Evolutionary conservation across 1,140 invertebrate species (phyloP).

Genomic region (Stratiolaelaps scimitus): DNA sequence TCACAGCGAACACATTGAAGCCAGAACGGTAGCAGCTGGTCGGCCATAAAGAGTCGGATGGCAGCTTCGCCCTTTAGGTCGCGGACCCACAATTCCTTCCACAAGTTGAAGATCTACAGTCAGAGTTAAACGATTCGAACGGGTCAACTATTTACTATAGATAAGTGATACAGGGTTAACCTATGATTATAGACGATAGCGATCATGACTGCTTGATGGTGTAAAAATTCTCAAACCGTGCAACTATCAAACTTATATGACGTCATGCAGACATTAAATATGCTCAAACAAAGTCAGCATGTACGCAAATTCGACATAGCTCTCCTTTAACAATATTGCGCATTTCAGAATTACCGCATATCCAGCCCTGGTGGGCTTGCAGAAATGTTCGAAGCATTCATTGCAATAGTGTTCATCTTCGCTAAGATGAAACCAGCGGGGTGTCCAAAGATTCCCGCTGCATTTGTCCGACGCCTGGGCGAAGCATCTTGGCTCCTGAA

Average conservation of each 20-base stretch:
- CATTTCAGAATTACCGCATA: slow-evolving; percentile 21
- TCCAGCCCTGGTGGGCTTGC: slow-evolving; percentile 36
- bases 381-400: slow-evolving; percentile 44
- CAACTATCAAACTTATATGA: too few species aligned
- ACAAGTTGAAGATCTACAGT: slow-evolving; percentile 32
- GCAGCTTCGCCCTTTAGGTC: slow-evolving; percentile 38
- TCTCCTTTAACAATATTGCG: too few species aligned
- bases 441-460: slow-evolving; percentile 40
- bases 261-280: too few species aligned
- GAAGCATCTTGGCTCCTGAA: slow-evolving; percentile 32
- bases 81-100: slow-evolving; percentile 41
- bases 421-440: slow-evolving; percentile 44
- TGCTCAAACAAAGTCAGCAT: too few species aligned
- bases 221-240: too few species aligned
- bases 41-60: slow-evolving; percentile 38
- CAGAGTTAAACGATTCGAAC: too few species aligned
- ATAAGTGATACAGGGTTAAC: too few species aligned
- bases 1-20: slow-evolving; percentile 40
- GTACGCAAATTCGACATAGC: too few species aligned
- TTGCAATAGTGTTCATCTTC: slow-evolving; percentile 45
- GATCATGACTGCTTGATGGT: too few species aligned
- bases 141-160: too few species aligned
- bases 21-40: slow-evolving; percentile 43
- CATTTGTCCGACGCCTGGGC: slow-evolving; percentile 29
- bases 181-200: too few species aligned